Base-by-base conservation (phyloP, 2,797 vertebrate species). In the Myripristis jacobus region DNA sequence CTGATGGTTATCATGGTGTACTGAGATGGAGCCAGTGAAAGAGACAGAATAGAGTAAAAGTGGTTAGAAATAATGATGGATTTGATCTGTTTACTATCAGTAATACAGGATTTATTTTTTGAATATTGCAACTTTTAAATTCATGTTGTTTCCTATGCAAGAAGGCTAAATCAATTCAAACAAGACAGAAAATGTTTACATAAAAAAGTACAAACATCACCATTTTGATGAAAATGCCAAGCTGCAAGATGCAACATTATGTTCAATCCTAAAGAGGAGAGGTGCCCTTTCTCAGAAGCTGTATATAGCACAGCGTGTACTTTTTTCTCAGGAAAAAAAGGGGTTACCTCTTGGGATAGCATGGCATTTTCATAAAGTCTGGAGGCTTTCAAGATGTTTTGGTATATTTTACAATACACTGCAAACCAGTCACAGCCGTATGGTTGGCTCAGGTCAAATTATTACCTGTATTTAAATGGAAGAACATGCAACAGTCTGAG, bases 1-100 rank as follows among this genome's bases (percentile, higher is more conserved):
- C 46, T 66, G 63, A 86, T 58, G 67, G 66, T 52, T 44, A 68
- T 55, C 43, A 3, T 18, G 41, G 36, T 16, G 54, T 61, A 59
- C 24, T 6, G 15, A 55, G 41, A 25, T 10, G n/a, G 29, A 47
- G 25, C 15, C 29, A 58, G 24, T 25, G 36, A 73, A 68, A 12
- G 52, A 77, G 67, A 54, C 48, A 56, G 25, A 68, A 25, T 13
- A 38, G 27, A 6, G 18, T 10, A 53, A 21, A 29, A 19, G 34
- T 38, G 19, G 34, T 44, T 36, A 3, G 60, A 50, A 3, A 29
- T 9, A 29, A 46, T 50, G 19, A 52, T 19, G 9, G 11, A 18
- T n/a, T 46, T 46, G 44, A 13, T 41, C 36, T 41, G 36, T 41
- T 41, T 41, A n/a, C 44, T 19, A 44, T 71, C 44, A 50, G 47